Evolutionary conservation across 2,888 invertebrate genomes (phyloP).

Genomic region (Caenorhabditis sp.): DNA sequence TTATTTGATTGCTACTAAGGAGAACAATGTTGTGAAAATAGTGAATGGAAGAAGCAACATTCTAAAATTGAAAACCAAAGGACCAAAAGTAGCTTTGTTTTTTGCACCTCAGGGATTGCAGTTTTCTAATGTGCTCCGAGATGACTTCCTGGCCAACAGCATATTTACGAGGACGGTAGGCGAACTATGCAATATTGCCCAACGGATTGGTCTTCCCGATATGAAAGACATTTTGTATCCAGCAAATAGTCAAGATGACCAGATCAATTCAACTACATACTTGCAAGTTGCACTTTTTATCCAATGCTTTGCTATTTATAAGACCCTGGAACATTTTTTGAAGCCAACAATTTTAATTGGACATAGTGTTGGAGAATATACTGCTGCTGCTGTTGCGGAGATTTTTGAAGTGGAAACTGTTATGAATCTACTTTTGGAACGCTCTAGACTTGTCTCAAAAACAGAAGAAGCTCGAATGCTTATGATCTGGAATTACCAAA

Average conservation of each 20-base stretch:
- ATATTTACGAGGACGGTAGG: constrained; percentile 42
- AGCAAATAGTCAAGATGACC: not conserved
- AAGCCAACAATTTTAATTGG: constrained; percentile 68
- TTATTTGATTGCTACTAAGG: constrained; percentile 29
- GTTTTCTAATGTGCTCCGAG: constrained; percentile 70
- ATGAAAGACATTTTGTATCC: constrained; percentile 39
- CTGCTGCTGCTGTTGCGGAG: constrained; percentile 67
- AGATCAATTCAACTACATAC: constrained; percentile 48
- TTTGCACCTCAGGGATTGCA: constrained; percentile 80
- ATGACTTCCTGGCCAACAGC: constrained; percentile 41
- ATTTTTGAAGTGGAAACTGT: constrained; percentile 46
- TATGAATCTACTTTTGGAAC: constrained; percentile 62
- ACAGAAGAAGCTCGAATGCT: constrained; percentile 77
- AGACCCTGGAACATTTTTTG: constrained; percentile 55
- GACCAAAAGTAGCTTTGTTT: constrained; percentile 71
- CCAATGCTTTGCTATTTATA: constrained; percentile 61
- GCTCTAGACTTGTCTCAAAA: constrained; percentile 66
- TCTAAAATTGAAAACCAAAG: not conserved
- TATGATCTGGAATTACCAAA: constrained; percentile 63
- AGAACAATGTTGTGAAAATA: not conserved
- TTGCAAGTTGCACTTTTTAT: constrained; percentile 73
- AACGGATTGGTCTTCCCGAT: constrained; percentile 6
- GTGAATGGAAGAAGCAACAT: not conserved
- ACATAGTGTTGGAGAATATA: constrained; percentile 80
- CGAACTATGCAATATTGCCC: constrained; percentile 41